These are phyloP conservation scores for Eira barbara DNA, from an alignment of 2,113 vertebrate species.

Conservation along the genomic window DNA sequence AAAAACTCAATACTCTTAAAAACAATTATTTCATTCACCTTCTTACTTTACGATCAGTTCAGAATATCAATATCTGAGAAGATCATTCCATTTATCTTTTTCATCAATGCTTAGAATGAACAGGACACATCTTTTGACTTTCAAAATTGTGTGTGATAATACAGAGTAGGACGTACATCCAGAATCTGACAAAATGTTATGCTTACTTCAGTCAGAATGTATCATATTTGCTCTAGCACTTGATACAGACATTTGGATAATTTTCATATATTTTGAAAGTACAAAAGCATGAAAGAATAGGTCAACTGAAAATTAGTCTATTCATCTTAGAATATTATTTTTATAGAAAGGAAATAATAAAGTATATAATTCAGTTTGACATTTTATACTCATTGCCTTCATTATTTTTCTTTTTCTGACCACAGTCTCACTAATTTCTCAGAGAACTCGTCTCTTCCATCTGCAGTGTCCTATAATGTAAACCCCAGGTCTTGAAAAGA, in stretches of 20 bases:
- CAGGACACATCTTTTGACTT: neutral
- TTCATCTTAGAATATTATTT: neutral
- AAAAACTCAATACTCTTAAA: neutral
- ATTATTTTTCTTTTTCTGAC: neutral
- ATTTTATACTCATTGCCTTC: neutral
- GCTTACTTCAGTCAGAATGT: neutral
- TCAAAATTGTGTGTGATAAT: neutral
- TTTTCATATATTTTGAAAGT: neutral
- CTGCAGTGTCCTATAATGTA: neutral
- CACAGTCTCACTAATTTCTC: neutral
- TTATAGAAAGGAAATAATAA: neutral
- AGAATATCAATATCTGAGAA: neutral
- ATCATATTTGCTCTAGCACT: neutral
- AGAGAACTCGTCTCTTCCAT: neutral
- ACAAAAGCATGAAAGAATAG: neutral
- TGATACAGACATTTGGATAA: neutral
- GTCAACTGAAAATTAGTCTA: neutral
- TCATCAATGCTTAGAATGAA: neutral
- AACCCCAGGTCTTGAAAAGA: neutral
- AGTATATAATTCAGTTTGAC: neutral
- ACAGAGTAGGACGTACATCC: neutral
- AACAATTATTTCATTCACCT: neutral
- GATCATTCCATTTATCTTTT: neutral
- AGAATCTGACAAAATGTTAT: neutral
- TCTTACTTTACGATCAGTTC: neutral